Percentiles rank a stretch among this genome's conserved stretches.
Evolutionary conservation across 2,113 vertebrate species (phyloP).

Genomic region (Pholis gunnellus): DNA sequence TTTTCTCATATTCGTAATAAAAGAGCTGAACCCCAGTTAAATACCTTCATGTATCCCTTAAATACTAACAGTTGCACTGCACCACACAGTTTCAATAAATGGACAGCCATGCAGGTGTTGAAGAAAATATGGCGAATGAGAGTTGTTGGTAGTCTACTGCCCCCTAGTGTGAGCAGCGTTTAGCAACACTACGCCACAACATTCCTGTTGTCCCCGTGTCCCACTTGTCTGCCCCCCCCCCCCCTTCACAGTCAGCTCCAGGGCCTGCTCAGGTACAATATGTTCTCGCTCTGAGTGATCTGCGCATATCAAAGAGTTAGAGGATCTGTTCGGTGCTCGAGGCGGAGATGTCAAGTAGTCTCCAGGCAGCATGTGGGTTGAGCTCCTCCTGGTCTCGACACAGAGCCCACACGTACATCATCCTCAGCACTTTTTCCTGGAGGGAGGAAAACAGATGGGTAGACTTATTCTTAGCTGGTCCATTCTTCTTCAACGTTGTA

Average conservation of each 20-base stretch:
- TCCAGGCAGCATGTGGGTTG: slow-evolving; percentile 93
- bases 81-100: not conserved
- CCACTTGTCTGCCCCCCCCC: not conserved
- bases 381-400: slow-evolving; percentile 97
- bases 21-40: not conserved
- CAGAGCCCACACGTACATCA: slow-evolving; percentile 97
- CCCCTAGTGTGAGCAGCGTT: slow-evolving; percentile 58
- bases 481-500: not conserved
- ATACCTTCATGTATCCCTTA: not conserved
- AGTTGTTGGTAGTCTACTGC: slow-evolving; percentile 51
- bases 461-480: not conserved
- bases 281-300: slow-evolving; percentile 37
- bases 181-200: slow-evolving; percentile 12
- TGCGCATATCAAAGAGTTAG: slow-evolving; percentile 69
- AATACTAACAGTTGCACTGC: not conserved
- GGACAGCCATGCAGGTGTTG: not conserved
- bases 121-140: not conserved
- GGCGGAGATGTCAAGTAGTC: slow-evolving; percentile 93
- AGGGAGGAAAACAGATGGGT: not conserved
- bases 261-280: slow-evolving; percentile 13
- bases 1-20: not conserved
- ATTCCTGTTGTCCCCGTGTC: slow-evolving; percentile 1
- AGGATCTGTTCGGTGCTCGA: slow-evolving; percentile 96
- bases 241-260: slow-evolving; percentile 4
- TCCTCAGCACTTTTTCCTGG: slow-evolving; percentile 94